Conservation (phyloP, 2,797 vertebrate genomes). For the Eutrigla gurnardus region DNA sequence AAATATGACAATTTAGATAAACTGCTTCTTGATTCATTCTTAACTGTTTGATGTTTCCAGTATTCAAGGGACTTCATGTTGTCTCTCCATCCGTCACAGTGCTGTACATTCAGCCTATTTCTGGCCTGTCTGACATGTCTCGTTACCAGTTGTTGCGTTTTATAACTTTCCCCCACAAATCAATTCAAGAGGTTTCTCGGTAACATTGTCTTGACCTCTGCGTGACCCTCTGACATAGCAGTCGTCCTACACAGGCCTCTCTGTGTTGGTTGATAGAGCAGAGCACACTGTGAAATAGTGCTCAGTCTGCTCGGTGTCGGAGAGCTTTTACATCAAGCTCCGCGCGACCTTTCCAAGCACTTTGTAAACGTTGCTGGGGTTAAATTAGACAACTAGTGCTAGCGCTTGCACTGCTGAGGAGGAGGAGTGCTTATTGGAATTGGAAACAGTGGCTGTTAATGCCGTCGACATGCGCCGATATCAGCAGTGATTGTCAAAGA, state of each 20-base stretch:
- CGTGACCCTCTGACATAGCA: neutral
- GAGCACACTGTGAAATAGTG: constrained; percentile 38
- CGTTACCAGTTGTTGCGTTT: neutral
- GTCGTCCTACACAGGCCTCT: constrained; percentile 15
- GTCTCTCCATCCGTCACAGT: neutral
- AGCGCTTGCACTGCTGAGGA: constrained; percentile 25
- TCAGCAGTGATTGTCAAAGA: constrained; percentile 12
- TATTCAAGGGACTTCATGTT: neutral
- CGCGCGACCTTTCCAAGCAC: constrained; percentile 42
- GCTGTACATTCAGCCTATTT: neutral
- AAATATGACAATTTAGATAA: neutral
- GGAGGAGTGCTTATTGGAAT: constrained; percentile 18
- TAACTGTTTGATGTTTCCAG: too few relatives aligned
- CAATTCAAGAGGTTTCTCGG: neutral
- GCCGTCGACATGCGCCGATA: constrained; percentile 15
- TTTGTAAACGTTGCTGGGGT: constrained; percentile 30
- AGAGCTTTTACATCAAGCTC: constrained; percentile 50
- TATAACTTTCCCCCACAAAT: constrained; percentile 9
- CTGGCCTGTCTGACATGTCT: neutral
- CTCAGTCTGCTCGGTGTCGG: constrained; percentile 51
- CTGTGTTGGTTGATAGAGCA: constrained; percentile 30
- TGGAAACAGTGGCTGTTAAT: constrained; percentile 31
- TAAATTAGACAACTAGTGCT: constrained; percentile 57
- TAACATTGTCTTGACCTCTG: constrained; percentile 22
- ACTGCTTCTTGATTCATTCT: neutral